Evolutionary conservation across 1,140 invertebrate species (phyloP).

Genomic region (Acyrthosiphon pisum): DNA sequence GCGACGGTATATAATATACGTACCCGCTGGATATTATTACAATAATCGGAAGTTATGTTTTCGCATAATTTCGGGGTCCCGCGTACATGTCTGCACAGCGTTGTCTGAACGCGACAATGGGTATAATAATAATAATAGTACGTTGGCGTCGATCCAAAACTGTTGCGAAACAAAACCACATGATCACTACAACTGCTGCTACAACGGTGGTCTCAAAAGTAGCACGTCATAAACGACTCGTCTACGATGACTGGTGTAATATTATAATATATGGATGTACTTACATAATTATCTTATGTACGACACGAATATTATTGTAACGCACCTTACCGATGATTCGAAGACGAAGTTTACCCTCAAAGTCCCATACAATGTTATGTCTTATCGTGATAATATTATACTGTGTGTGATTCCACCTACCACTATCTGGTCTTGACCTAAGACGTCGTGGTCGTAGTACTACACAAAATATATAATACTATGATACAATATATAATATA

Average conservation of each 20-base stretch:
- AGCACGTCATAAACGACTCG: background rate
- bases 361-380: background rate
- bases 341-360: background rate
- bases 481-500: too few species aligned
- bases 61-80: background rate
- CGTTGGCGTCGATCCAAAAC: background rate
- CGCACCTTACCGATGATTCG: background rate
- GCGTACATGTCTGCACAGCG: background rate
- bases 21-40: background rate
- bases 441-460: background rate
- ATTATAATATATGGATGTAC: background rate
- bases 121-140: too few species aligned
- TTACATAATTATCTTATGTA: background rate
- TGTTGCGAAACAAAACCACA: background rate
- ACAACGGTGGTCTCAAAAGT: background rate
- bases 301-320: background rate
- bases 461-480: background rate
- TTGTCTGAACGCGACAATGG: background rate
- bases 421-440: too few species aligned
- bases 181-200: background rate
- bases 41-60: constrained; percentile 11
- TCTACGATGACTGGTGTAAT: background rate
- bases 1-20: background rate
- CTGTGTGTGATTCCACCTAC: background rate
- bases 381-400: background rate